phyloP scores from a whole-genome alignment of 2,113 vertebrate species.

The Ornithorhynchus anatinus region DNA sequence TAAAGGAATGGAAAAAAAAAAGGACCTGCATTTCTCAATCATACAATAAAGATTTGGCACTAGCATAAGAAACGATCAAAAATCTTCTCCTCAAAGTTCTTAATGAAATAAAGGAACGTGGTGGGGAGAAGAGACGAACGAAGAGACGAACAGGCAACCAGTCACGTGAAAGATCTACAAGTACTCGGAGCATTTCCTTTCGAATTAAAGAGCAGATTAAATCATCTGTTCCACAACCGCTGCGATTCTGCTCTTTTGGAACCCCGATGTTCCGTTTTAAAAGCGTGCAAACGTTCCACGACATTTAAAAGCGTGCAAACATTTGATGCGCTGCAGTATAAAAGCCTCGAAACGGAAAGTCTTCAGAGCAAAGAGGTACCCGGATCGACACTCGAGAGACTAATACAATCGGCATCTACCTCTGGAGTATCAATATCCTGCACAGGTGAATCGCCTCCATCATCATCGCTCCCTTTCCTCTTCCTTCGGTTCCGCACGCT shows the following conservation, averaged over 20 bases:
- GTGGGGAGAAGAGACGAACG: background rate
- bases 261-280: conserved; percentile 45
- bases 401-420: conserved; percentile 72
- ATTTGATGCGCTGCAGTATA: background rate
- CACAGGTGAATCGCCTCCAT: conserved; percentile 79
- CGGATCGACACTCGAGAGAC: background rate
- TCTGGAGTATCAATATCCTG: conserved; percentile 81
- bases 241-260: too few relatives aligned
- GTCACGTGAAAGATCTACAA: background rate
- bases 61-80: background rate
- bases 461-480: conserved; percentile 83
- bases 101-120: conserved; percentile 4
- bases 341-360: background rate
- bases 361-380: background rate
- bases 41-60: conserved; percentile 1
- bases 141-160: background rate
- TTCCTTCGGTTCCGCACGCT: conserved; percentile 83
- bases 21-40: background rate
- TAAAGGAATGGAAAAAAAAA: background rate
- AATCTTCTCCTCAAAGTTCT: background rate
- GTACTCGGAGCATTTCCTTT: background rate
- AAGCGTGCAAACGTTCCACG: background rate
- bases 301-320: background rate
- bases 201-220: background rate
- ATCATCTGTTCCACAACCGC: too few relatives aligned